Evolutionary conservation across 2,888 invertebrate genomes (phyloP).

Genomic region (Hyppa rectilinea): DNA sequence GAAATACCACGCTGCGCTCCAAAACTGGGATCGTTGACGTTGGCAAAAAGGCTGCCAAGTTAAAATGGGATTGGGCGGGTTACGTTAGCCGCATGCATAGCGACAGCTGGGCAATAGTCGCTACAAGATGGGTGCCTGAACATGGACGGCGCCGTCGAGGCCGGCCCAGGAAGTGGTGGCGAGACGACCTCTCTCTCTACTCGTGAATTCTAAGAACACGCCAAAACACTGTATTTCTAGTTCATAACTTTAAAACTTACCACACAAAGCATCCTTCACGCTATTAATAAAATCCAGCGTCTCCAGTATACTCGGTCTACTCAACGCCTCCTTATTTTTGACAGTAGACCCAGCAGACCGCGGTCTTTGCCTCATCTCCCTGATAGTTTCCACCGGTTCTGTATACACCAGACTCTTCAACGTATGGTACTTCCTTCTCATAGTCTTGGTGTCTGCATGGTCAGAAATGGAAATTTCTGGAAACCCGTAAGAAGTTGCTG

Average conservation of each 20-base stretch:
- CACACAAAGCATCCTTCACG: slow-evolving; percentile 84
- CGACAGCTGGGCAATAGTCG: too few species aligned
- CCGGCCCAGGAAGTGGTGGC: too few species aligned
- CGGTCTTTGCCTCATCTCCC: slow-evolving; percentile 82
- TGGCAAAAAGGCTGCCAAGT: too few species aligned
- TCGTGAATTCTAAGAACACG: too few species aligned
- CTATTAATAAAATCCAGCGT: slow-evolving; percentile 88
- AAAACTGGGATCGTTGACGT: too few species aligned
- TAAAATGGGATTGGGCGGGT: too few species aligned
- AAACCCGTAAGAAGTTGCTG: slow-evolving; percentile 82
- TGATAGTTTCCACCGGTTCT: slow-evolving; percentile 84
- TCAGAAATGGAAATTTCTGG: slow-evolving; percentile 86
- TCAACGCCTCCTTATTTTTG: slow-evolving; percentile 81
- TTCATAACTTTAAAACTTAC: slow-evolving; percentile 75
- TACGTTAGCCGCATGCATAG: too few species aligned
- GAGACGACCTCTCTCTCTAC: too few species aligned
- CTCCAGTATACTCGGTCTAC: slow-evolving; percentile 86
- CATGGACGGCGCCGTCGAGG: too few species aligned
- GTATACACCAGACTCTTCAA: slow-evolving; percentile 84
- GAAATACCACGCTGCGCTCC: too few species aligned
- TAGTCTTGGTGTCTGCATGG: slow-evolving; percentile 81
- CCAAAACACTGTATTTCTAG: not conserved
- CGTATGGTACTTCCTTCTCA: slow-evolving; percentile 77
- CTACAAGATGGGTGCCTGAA: too few species aligned
- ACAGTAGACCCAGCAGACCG: slow-evolving; percentile 87